A percentile compares a stretch with the other conserved stretches of the same genome.
Conservation (phyloP, 2,113 vertebrate genomes). For the Larimichthys crocea region DNA sequence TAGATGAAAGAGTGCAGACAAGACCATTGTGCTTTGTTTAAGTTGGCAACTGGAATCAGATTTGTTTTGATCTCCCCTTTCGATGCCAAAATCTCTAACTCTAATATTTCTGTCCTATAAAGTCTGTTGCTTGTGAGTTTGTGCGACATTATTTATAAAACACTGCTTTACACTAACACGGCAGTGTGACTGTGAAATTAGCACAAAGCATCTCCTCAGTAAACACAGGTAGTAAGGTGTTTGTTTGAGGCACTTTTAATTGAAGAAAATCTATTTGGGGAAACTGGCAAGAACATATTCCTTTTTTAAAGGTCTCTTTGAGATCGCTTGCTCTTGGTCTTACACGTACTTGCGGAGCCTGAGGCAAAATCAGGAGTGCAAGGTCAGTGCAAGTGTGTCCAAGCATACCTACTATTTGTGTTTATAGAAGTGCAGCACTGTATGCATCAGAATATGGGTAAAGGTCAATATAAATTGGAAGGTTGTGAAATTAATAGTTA, state of each 20-base stretch:
- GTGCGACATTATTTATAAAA: slow-evolving; percentile 18
- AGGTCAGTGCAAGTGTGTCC: background rate
- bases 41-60: background rate
- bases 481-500: background rate
- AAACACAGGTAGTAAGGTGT: slow-evolving; percentile 5
- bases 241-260: background rate
- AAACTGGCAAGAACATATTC: background rate
- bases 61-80: slow-evolving; percentile 12
- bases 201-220: background rate
- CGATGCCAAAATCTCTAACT: background rate
- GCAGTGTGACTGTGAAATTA: background rate
- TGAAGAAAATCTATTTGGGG: background rate
- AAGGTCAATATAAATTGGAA: background rate
- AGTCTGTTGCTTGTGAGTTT: slow-evolving; percentile 7
- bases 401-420: background rate
- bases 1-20: slow-evolving; percentile 21
- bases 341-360: background rate
- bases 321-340: background rate
- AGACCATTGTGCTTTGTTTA: slow-evolving; percentile 23
- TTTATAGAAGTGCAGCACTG: background rate
- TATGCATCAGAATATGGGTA: background rate
- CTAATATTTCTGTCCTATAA: background rate
- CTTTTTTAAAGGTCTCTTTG: background rate
- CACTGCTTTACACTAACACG: background rate
- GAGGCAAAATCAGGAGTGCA: background rate